Conservation (phyloP, 2,888 invertebrate species). For the Drosophila buzzatii region DNA sequence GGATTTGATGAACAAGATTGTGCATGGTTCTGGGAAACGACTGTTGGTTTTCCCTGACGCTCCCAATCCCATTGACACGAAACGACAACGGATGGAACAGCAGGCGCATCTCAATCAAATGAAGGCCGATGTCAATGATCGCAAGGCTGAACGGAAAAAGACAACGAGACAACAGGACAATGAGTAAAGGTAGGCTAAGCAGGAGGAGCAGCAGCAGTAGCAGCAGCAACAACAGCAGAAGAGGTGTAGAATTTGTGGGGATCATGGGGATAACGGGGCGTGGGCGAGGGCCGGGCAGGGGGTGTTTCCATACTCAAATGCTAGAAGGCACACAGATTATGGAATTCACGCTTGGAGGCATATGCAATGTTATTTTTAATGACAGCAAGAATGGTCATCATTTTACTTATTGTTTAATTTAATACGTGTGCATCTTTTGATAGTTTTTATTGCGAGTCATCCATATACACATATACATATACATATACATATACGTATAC, state of each 20-base stretch:
- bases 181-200: neutral
- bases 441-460: slow-evolving; percentile 38
- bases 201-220: neutral
- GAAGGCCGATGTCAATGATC: slow-evolving; percentile 72
- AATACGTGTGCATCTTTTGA: slow-evolving; percentile 33
- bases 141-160: slow-evolving; percentile 64
- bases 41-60: slow-evolving; percentile 80
- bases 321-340: neutral
- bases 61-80: slow-evolving; percentile 31
- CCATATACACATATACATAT: slow-evolving; percentile 15
- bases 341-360: slow-evolving; percentile 23
- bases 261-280: neutral
- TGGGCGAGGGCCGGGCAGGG: neutral
- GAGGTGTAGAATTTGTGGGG: slow-evolving; percentile 18
- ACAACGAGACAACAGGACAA: slow-evolving; percentile 2
- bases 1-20: slow-evolving; percentile 81
- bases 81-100: slow-evolving; percentile 37
- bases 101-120: slow-evolving; percentile 47
- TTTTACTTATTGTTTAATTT: slow-evolving; percentile 48
- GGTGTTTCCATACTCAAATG: slow-evolving; percentile 3
- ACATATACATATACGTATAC: slow-evolving; percentile 9
- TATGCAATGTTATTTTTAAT: slow-evolving; percentile 57
- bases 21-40: slow-evolving; percentile 79
- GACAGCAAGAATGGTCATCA: slow-evolving; percentile 55
- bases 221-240: neutral